Evolutionary conservation across 2,113 vertebrate species (phyloP).

Genomic region (Coreoperca whiteheadi): DNA sequence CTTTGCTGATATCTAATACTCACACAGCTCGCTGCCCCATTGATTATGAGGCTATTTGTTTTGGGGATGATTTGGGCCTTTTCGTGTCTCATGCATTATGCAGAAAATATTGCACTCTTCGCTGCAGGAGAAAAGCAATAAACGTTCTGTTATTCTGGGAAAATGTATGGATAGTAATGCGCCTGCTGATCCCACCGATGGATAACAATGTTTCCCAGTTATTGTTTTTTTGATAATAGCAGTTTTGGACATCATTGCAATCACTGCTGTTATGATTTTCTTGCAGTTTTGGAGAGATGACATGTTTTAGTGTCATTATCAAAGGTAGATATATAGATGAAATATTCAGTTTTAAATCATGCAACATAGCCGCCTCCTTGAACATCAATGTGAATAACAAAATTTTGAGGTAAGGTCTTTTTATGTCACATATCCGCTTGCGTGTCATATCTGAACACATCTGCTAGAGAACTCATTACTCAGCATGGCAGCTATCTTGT

Average conservation of each 20-base stretch:
- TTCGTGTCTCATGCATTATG: conserved; percentile 60
- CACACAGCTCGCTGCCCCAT: conserved; percentile 18
- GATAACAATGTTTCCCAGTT: conserved; percentile 43
- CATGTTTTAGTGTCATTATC: conserved; percentile 42
- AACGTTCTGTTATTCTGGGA: conserved; percentile 53
- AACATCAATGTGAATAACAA: conserved; percentile 64
- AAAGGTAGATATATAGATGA: conserved; percentile 33
- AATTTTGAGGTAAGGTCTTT: conserved; percentile 46
- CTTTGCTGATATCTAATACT: neutral
- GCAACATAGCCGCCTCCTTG: conserved; percentile 15
- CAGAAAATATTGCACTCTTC: conserved; percentile 64
- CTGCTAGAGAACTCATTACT: conserved; percentile 68
- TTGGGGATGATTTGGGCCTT: conserved; percentile 52
- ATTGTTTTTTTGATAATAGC: conserved; percentile 33
- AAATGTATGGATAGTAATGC: conserved; percentile 60
- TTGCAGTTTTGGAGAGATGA: neutral
- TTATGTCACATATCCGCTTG: conserved; percentile 27
- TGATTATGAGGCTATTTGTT: conserved; percentile 74
- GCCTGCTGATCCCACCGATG: conserved; percentile 11
- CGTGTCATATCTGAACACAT: conserved; percentile 61
- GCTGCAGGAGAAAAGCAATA: conserved; percentile 62
- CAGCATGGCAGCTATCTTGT: conserved; percentile 71
- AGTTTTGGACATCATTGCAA: conserved; percentile 15
- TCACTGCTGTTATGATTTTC: conserved; percentile 15
- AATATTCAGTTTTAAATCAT: conserved; percentile 66